Evolutionary conservation across 2,113 vertebrate species (phyloP).

Genomic region (Dipodomys stephensi): DNA sequence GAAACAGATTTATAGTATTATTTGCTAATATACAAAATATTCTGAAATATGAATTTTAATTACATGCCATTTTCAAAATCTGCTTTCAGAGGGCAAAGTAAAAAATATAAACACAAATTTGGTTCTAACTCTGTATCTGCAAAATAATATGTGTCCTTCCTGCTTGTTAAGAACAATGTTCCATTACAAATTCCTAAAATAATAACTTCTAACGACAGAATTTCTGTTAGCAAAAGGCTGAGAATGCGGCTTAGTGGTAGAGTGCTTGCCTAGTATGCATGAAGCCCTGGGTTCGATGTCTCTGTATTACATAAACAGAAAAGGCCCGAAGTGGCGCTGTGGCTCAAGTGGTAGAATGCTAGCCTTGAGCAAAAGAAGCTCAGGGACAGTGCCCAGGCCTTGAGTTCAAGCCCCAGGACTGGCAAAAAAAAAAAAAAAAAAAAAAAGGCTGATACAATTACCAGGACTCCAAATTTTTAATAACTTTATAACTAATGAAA

Average conservation of each 20-base stretch:
- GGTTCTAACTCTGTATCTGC: conserved; percentile 50
- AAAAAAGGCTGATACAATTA: conserved; percentile 46
- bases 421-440: too few relatives aligned
- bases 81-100: conserved; percentile 23
- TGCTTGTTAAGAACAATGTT: conserved; percentile 57
- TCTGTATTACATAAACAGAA: too few relatives aligned
- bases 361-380: too few relatives aligned
- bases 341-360: too few relatives aligned
- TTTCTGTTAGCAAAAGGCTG: conserved; percentile 58
- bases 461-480: conserved; percentile 46
- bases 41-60: conserved; percentile 60
- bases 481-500: conserved; percentile 46
- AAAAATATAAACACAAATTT: conserved; percentile 51
- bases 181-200: conserved; percentile 65
- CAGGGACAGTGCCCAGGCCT: too few relatives aligned
- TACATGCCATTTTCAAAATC: conserved; percentile 54
- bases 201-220: conserved; percentile 54
- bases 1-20: conserved; percentile 32
- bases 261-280: too few relatives aligned
- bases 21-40: conserved; percentile 43
- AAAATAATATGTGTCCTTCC: conserved; percentile 25
- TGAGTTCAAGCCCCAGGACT: too few relatives aligned
- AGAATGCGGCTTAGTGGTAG: neutral
- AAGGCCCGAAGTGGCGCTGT: too few relatives aligned
- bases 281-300: too few relatives aligned